Evolutionary conservation across 2,888 invertebrate species (phyloP).

Genomic region (Dichetophora obliterata): DNA sequence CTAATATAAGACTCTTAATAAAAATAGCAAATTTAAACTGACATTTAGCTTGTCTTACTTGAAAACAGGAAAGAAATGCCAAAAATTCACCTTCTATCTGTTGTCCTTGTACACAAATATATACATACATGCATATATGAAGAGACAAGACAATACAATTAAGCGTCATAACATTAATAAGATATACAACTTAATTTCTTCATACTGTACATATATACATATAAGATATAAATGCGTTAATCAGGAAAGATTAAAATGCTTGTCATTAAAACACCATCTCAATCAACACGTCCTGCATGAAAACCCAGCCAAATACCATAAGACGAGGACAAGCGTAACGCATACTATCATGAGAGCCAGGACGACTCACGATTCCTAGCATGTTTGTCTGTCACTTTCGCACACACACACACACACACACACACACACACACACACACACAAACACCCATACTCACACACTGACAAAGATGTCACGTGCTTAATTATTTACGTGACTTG

Average conservation of each 20-base stretch:
- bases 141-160: neutral
- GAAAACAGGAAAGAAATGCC: too few relatives aligned
- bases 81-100: too few relatives aligned
- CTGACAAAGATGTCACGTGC: slow-evolving; percentile 69
- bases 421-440: slow-evolving; percentile 1
- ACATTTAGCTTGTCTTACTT: too few relatives aligned
- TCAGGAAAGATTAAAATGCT: slow-evolving; percentile 23
- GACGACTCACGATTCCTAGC: neutral
- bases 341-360: neutral
- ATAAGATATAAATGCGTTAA: neutral
- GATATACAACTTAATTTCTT: neutral
- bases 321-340: neutral
- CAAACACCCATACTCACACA: slow-evolving; percentile 34
- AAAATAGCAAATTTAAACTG: too few relatives aligned
- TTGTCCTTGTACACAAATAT: neutral
- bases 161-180: neutral
- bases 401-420: slow-evolving; percentile 20
- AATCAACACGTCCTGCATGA: neutral
- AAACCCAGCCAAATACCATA: neutral
- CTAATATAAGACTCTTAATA: too few relatives aligned
- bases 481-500: slow-evolving; percentile 71
- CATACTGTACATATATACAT: too few relatives aligned
- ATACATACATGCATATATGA: neutral
- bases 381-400: neutral
- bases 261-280: slow-evolving; percentile 26